Evolutionary conservation across 2,888 invertebrate species (phyloP), one percentile per base, ranked within the genome.

Genomic region (Uloborus plumipes): DNA sequence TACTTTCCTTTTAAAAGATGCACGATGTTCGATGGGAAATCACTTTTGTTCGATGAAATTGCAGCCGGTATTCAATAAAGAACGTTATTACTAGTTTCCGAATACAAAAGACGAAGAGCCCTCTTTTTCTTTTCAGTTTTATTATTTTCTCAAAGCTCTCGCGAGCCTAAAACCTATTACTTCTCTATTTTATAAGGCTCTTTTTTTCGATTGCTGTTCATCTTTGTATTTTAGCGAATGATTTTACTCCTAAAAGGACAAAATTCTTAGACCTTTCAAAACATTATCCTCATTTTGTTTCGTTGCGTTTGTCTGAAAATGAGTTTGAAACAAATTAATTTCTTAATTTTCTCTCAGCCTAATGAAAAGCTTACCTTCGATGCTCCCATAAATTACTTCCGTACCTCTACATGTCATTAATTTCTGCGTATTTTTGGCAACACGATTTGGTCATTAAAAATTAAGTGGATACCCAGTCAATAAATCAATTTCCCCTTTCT

Each of bases 1-100:
- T 80, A 74, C 74, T 74, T 80, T 80, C 69, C 80, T 74, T 80
- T 80, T 80, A 74, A 80, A 61, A 71, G 74, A 74, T 74, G 80
- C 80, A 80, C 69, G 80, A 80, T 80, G 80, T 80, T 80, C 70
- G 80, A 80, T 74, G 74, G 74, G 69, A 80, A 80, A 80, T 80
- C 80, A 80, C 80, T 80, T 80, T 80, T 80, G 80, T 80, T 80
- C 80, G 80, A 80, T 80, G 80, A 80, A 80, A 80, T 80, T 80
- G 80, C 80, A 80, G 80, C 74, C 70, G 64, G 80, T 80, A 80
- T 80, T 80, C 80, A 80, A 80, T 80, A 80, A 80, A 80, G 80
- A 80, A 80, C 80, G 80, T 80, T 80, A 80, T 80, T 80, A 80
- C 74, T 74, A 80, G 80, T 80, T 80, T 80, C 70, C 74, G 80